phyloP scores from a whole-genome alignment of 2,888 invertebrate species.

The Trichogramma dendrolimi region DNA sequence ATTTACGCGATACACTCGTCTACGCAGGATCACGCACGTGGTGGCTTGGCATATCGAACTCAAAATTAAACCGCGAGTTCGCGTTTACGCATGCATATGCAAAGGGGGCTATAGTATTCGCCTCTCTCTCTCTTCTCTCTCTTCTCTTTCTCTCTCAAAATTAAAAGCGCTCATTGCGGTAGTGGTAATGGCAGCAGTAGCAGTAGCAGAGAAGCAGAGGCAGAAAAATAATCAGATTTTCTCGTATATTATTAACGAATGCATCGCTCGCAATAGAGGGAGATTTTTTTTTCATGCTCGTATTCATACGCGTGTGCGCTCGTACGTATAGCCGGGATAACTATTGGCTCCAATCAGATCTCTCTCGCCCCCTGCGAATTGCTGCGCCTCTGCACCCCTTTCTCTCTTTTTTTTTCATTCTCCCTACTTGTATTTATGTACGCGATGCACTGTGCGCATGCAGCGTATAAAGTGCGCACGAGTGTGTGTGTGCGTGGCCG shows the following conservation, averaged over 20 bases:
- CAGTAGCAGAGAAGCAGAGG: constrained; percentile 16
- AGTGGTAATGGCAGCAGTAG: no score
- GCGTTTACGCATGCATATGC: neutral
- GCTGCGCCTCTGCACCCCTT: neutral
- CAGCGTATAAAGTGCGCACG: neutral
- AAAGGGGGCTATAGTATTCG: no score
- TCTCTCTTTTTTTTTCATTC: constrained; percentile 19
- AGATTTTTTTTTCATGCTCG: no score
- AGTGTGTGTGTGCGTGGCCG: neutral
- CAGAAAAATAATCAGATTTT: constrained; percentile 51
- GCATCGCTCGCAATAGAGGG: constrained; percentile 7
- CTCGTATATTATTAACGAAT: constrained; percentile 49
- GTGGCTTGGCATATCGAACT: constrained; percentile 34
- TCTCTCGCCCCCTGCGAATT: constrained; percentile 28
- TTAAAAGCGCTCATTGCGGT: no score
- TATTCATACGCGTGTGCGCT: constrained; percentile 8
- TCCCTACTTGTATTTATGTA: constrained; percentile 8
- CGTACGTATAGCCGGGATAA: constrained; percentile 36
- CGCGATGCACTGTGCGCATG: no score
- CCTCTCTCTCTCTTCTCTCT: no score
- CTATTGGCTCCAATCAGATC: constrained; percentile 46
- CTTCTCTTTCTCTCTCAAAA: no score
- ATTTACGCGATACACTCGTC: no score
- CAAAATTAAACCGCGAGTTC: constrained; percentile 34
- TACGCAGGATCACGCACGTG: no score